Evolutionary conservation across 2,113 vertebrate species (phyloP), one percentile per base, ranked within the genome.

Genomic region (Phoenicopterus ruber): DNA sequence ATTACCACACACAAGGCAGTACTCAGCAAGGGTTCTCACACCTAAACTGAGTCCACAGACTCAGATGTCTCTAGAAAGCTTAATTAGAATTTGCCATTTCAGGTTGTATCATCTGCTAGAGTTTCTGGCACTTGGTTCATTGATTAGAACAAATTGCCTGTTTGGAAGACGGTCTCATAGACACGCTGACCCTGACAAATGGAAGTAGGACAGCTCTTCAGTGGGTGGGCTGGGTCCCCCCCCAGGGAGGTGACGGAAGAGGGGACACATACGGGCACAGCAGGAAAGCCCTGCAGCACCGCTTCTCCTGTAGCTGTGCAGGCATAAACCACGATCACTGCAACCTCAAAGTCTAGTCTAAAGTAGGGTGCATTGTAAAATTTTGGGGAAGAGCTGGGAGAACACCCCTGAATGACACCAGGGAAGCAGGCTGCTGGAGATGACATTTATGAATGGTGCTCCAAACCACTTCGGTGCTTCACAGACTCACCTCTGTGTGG

Each of bases 161-260:
- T 44, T 74, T 36, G 32, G 38, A 86, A 67, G 19, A 55, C 6
- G 32, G 31, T 25, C 52, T 67, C 42, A 25, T 72, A 40, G 57
- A 59, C 10, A 44, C 28, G 18, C 10, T 31, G 50, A 49, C 31
- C 34, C 69, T 71, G 66, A 49, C 15, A 82, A 78, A 85, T 6
- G 77, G 61, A 76, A 71, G 13, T 13, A 42, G 52, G n/a, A 40
- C 19, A 74, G 17, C 12, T 62, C 54, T 58, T 49, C 38, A 34
- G 17, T 4, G 29, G 3, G 0, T 10, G 32, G 42, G 28, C 31
- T 73, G 47, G 7, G 14, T 40, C 49, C 26, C 5, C 1, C 24
- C 20, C 5, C 36, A 55, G 15, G 17, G 10, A 19, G 9, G 6
- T 7, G 19, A 65, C 59, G 69, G 22, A 65, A 69, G 17, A 78